Evolutionary conservation across 2,888 invertebrate species (phyloP).

Genomic region (Cryptops parisi): DNA sequence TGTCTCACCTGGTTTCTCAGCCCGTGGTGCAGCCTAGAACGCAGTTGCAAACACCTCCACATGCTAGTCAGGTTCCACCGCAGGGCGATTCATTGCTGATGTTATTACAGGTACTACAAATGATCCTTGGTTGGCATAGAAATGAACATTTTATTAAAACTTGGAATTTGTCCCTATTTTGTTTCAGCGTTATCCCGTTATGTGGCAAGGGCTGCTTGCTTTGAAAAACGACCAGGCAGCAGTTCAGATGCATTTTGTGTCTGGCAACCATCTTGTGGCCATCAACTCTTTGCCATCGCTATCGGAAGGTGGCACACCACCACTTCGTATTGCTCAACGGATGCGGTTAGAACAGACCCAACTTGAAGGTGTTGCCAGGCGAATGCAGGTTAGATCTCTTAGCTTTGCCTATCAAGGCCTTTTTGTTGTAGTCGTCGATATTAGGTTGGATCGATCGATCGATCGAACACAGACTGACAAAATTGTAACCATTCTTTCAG

Average conservation of each 20-base stretch:
- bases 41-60: constrained; percentile 47
- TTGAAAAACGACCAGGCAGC: constrained; percentile 93
- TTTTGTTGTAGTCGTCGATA: too few species aligned
- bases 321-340: constrained; percentile 84
- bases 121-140: not conserved
- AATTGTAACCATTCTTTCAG: too few species aligned
- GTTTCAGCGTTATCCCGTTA: constrained; percentile 75
- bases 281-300: constrained; percentile 72
- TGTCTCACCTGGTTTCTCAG: constrained; percentile 13
- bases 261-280: constrained; percentile 81
- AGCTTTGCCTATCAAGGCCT: not conserved
- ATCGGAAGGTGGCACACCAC: constrained; percentile 66
- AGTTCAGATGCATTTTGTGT: constrained; percentile 97
- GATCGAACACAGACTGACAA: not conserved
- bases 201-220: constrained; percentile 93
- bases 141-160: too few species aligned
- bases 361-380: constrained; percentile 86
- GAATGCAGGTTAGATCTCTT: constrained; percentile 53
- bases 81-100: constrained; percentile 69
- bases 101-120: constrained; percentile 43
- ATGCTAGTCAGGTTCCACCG: constrained; percentile 61
- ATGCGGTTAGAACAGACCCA: constrained; percentile 95
- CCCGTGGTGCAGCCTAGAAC: constrained; percentile 40
- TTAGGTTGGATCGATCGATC: too few species aligned
- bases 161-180: too few species aligned